Base-by-base conservation (phyloP, 2,888 invertebrate species). In the Andrena haemorrhoa region DNA sequence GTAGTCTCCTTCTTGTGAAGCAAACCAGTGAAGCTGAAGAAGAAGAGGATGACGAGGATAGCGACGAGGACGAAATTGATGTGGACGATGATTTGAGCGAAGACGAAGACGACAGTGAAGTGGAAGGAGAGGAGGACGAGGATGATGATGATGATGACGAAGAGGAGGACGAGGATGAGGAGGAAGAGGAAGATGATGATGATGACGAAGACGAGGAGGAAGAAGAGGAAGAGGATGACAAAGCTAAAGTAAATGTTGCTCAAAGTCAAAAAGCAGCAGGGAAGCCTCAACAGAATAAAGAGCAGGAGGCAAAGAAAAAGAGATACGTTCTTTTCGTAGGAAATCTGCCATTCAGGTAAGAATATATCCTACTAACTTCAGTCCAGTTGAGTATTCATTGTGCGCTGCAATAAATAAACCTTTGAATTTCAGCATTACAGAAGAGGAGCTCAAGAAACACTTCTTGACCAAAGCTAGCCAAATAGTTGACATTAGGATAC, bases 291-390 rank as follows among this genome's bases (percentile, higher is more conserved):
- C 41, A 60, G 4, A 66, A 41, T n/a, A 6, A 2, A 58, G 69
- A 51, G 1, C 51, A 70, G 7, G 53, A 75, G 7, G 23, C 63
- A 2, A 92, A 91, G 63, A 91, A 91, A 49, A 89, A 90, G 26
- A 89, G 94, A 90, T 94, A 92, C 74, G 93, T 94, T 51, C 88
- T 95, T 8, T 95, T 94, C 82, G 94, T 95, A 60, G 94, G 94
- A 70, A 95, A 95, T 85, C 80, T 95, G 60, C 92, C 95, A 6
- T 94, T 89, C 79, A 91, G 92, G 93, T 93, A 89, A 92, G 91
- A 81, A 70, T 66, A 75, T 51, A 41, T 60, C 26, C 5, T 33
- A 64, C 53, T 63, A 12, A 26, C 26, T 58, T 31, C 58, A 66
- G 26, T 61, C 5, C 41, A 16, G 2, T 26, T n/a, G 26, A 65